These are phyloP conservation scores for Aselliscus stoliczkanus DNA, from an alignment of 2,797 vertebrate genomes.

Conservation along the genomic window DNA sequence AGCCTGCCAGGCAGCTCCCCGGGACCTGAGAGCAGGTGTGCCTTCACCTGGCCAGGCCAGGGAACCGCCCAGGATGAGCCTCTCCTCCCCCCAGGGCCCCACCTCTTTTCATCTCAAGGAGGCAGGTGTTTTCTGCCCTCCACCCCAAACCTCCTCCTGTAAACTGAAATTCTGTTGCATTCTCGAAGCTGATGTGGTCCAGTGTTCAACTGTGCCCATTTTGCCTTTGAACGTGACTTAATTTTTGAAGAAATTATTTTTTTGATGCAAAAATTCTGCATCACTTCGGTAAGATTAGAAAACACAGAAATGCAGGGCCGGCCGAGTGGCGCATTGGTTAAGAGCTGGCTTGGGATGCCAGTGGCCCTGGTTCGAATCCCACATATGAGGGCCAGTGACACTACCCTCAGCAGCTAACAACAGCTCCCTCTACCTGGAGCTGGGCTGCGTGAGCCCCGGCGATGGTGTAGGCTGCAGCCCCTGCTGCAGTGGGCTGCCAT, in stretches of 20 bases:
- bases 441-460: too few species aligned
- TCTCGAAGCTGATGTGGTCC: neutral
- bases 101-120: accelerated
- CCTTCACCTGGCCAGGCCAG: too few species aligned
- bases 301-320: neutral
- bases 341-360: too few species aligned
- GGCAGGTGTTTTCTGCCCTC: neutral
- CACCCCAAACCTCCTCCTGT: neutral
- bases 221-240: neutral
- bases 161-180: neutral
- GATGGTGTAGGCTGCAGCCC: too few species aligned
- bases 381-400: too few species aligned
- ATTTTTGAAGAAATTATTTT: neutral
- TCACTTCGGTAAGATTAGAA: neutral
- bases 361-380: too few species aligned
- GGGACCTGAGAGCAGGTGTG: neutral
- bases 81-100: neutral
- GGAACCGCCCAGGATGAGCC: too few species aligned
- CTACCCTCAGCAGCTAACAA: too few species aligned
- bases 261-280: neutral
- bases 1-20: neutral
- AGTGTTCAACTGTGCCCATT: neutral
- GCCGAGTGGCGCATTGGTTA: too few species aligned
- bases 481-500: too few species aligned
- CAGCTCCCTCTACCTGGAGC: too few species aligned